A percentile compares a stretch with the other conserved stretches of the same genome.
These are phyloP conservation scores for Xanthia togata DNA, from an alignment of 2,888 invertebrate genomes.

Conservation along the genomic window DNA sequence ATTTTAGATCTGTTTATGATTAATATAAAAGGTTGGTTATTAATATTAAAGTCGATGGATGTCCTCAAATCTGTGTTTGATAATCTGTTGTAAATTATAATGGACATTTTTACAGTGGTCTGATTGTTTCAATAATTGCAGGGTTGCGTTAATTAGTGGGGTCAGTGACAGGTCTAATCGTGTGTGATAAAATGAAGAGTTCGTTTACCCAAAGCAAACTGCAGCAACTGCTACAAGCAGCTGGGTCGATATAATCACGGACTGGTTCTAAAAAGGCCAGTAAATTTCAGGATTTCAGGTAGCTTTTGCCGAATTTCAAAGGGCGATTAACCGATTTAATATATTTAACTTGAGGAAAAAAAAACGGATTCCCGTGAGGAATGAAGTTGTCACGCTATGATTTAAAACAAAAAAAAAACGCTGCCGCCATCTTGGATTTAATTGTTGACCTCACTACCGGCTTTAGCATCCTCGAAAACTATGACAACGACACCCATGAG, in stretches of 20 bases:
- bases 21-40: slow-evolving; percentile 13
- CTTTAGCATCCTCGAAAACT: too few relatives aligned
- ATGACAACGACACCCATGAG: too few relatives aligned
- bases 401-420: too few relatives aligned
- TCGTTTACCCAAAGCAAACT: slow-evolving; percentile 3
- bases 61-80: background rate
- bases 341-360: too few relatives aligned
- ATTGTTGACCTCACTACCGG: too few relatives aligned
- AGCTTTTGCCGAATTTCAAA: background rate
- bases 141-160: background rate
- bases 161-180: background rate
- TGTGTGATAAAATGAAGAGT: background rate
- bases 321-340: background rate
- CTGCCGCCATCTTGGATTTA: too few relatives aligned
- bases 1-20: slow-evolving; percentile 14
- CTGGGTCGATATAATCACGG: background rate
- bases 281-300: background rate
- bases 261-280: too few relatives aligned
- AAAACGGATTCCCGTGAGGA: too few relatives aligned
- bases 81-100: slow-evolving; percentile 12
- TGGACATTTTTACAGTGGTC: slow-evolving; percentile 17
- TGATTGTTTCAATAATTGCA: slow-evolving; percentile 1
- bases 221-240: too few relatives aligned
- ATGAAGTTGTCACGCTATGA: too few relatives aligned
- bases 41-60: background rate